Base-by-base conservation (phyloP, 2,797 vertebrate species). In the Onychomys leucogaster region DNA sequence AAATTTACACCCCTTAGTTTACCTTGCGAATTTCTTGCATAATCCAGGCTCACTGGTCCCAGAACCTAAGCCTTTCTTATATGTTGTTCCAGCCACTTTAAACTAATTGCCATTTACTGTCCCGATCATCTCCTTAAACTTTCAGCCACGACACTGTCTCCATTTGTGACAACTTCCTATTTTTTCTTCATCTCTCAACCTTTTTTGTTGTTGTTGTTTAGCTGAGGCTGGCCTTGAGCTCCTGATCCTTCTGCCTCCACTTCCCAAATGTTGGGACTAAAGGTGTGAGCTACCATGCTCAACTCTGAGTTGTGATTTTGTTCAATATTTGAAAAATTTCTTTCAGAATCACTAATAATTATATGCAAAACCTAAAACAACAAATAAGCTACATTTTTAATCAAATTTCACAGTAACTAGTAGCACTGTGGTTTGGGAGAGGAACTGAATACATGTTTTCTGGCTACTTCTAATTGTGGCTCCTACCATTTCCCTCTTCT, bases 341-440 rank as follows among this genome's bases (percentile, higher is more conserved):
- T 89, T 92, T 94, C 84, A 69, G n/a, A 97, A 95, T 94, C 49
- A 96, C 13, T 52, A 96, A 14, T 21, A 90, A 41, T 96, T 96
- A 75, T n/a, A 63, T 76, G 69, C 43, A 52, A 89, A 88, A 82
- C 63, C 7, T 82, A 83, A 92, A 94, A 49, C 6, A 94, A 93
- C n/a, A 96, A 91, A 76, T 83, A 94, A 95, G 17, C 29, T 21
- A 11, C 71, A 12, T 91, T 91, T 63, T 83, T 96, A 63, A 85
- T 94, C 63, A 95, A 37, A 34, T 95, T 37, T 90, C 17, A 91
- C 23, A 73, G 25, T 80, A 95, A 89, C 29, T 63, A 87, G 61
- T 92, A 41, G 65, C 92, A 49, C 29, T 97, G 93, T 92, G 76
- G 57, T 92, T 91, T 94, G 75, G 21, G 34, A 67, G 52, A 78